phyloP scores from a whole-genome alignment of 2,888 invertebrate species.

The Micropterix aruncella region DNA sequence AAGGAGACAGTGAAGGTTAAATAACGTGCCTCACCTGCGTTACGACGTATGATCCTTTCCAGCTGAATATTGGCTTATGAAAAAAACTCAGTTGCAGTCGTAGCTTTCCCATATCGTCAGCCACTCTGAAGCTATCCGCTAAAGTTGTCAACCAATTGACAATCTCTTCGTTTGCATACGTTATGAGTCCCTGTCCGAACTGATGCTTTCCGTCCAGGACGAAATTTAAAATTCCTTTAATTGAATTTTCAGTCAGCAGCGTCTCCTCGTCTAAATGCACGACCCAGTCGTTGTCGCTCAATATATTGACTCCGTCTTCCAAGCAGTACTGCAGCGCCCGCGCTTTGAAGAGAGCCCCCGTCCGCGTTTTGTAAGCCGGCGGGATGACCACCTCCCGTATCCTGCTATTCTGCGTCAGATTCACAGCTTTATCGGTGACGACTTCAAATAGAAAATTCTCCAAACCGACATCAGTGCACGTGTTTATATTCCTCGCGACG shows the following conservation, averaged over 20 bases:
- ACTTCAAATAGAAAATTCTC: constrained; percentile 95
- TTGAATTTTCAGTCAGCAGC: constrained; percentile 79
- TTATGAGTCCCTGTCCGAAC: constrained; percentile 91
- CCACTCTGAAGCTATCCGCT: constrained; percentile 90
- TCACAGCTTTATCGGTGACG: constrained; percentile 80
- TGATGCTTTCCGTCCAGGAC: constrained; percentile 88
- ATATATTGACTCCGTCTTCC: constrained; percentile 74
- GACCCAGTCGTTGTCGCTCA: constrained; percentile 87
- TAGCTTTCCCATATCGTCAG: constrained; percentile 96
- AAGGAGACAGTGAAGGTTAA: too few relatives aligned
- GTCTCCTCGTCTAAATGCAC: constrained; percentile 98
- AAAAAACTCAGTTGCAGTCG: constrained; percentile 85
- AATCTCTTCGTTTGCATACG: constrained; percentile 91
- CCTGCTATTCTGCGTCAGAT: constrained; percentile 62
- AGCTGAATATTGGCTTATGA: constrained; percentile 90
- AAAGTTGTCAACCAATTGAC: constrained; percentile 95
- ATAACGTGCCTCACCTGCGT: too few relatives aligned
- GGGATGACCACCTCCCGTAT: constrained; percentile 86
- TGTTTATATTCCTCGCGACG: constrained; percentile 74
- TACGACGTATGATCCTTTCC: constrained; percentile 97
- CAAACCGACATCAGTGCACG: constrained; percentile 77
- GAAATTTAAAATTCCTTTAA: constrained; percentile 85
- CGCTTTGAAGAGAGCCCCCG: constrained; percentile 88
- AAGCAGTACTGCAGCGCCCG: constrained; percentile 91
- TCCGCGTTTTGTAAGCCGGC: constrained; percentile 69